Evolutionary conservation across 2,888 invertebrate genomes (phyloP).

Genomic region (Trissolcus brochymenae): DNA sequence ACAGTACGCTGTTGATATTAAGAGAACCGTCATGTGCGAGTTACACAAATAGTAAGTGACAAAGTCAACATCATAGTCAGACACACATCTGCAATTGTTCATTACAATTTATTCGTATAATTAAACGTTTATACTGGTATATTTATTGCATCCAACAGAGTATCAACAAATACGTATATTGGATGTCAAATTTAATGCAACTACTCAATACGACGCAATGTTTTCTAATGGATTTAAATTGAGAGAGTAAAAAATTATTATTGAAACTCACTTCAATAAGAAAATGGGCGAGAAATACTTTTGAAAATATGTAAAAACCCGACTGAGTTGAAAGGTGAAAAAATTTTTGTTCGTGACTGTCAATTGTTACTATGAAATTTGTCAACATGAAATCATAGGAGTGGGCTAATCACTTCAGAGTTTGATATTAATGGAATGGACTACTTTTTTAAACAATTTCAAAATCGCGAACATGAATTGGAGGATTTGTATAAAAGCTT

Average conservation of each 20-base stretch:
- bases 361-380: constrained; percentile 18
- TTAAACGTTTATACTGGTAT: neutral
- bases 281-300: too few species aligned
- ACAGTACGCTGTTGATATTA: neutral
- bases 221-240: neutral
- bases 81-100: neutral
- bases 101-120: neutral
- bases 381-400: constrained; percentile 27
- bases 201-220: neutral
- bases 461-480: constrained; percentile 60
- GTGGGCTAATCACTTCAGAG: constrained; percentile 5
- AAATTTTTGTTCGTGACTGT: constrained; percentile 8
- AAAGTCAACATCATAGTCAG: constrained; percentile 11
- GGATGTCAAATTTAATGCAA: neutral
- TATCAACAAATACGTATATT: neutral
- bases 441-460: constrained; percentile 44
- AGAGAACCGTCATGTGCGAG: neutral
- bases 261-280: neutral
- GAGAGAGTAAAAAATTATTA: neutral
- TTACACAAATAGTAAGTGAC: constrained; percentile 7
- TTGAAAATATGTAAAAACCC: too few species aligned
- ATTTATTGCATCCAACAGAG: neutral
- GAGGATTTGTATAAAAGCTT: constrained; percentile 61
- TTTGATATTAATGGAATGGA: constrained; percentile 45
- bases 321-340: too few species aligned